Percentiles rank a stretch among this genome's conserved stretches.
Evolutionary conservation across 1,140 invertebrate genomes (phyloP).

Genomic region (Pseudobourletiella spinata): DNA sequence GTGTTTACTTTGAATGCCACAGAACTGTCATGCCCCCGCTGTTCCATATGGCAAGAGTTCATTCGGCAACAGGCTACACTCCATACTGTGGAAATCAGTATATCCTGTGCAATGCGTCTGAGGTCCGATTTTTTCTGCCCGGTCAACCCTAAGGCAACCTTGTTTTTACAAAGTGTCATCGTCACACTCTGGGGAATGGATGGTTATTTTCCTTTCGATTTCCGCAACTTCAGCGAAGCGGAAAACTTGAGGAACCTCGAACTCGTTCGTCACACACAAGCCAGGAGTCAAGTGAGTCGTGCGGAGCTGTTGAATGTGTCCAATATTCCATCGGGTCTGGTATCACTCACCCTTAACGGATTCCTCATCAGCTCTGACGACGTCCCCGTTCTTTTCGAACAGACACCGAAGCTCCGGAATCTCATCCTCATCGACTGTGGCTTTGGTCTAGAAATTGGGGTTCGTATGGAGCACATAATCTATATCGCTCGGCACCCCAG

Average conservation of each 20-base stretch:
- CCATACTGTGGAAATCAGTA: constrained; percentile 1
- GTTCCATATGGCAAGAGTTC: constrained; percentile 6
- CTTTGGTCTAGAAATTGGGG: constrained; percentile 1
- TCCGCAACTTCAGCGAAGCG: constrained; percentile 6
- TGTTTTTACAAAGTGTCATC: background rate
- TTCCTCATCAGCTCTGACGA: constrained; percentile 3
- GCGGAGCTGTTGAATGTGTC: constrained; percentile 2
- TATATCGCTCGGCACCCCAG: background rate
- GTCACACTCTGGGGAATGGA: constrained; percentile 10
- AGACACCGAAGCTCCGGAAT: background rate
- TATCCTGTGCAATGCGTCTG: constrained; percentile 4
- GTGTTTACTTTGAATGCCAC: background rate
- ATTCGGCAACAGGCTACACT: constrained; percentile 5
- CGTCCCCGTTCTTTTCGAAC: background rate
- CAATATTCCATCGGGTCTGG: background rate
- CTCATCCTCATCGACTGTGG: constrained; percentile 15
- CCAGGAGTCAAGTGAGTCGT: constrained; percentile 2
- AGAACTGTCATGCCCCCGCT: constrained; percentile 7
- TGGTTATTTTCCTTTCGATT: constrained; percentile 15
- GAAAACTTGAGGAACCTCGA: constrained; percentile 1
- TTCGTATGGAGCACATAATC: background rate
- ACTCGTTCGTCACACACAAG: constrained; percentile 4
- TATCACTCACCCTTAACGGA: background rate
- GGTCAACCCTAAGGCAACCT: background rate
- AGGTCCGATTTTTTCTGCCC: constrained; percentile 11